Evolutionary conservation across 2,888 invertebrate species (phyloP).

Genomic region (Ellobium chinense): DNA sequence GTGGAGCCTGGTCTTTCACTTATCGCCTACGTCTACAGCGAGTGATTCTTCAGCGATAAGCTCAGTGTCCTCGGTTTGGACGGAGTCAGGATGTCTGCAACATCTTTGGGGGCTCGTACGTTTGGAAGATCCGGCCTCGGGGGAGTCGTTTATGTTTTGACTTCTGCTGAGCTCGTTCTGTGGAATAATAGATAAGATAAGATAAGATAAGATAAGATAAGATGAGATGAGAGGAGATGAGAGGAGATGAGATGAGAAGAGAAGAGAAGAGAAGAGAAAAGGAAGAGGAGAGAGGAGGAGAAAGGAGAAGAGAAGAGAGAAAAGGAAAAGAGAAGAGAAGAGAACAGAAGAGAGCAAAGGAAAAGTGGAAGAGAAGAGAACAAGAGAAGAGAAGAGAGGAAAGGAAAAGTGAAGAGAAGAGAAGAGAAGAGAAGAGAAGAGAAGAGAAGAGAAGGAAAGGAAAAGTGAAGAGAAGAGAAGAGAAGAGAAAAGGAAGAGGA

Average conservation of each 20-base stretch:
- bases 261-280: background rate
- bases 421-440: background rate
- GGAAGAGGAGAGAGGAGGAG: background rate
- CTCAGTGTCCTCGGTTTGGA: slow-evolving; percentile 4
- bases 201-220: background rate
- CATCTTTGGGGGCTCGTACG: background rate
- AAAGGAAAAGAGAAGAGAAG: background rate
- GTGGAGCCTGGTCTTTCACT: too few relatives aligned
- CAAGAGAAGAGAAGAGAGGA: slow-evolving; percentile 8
- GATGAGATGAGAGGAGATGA: background rate
- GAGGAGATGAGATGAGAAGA: background rate
- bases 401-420: background rate
- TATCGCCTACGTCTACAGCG: too few relatives aligned
- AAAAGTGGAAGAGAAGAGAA: background rate
- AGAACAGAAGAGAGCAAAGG: background rate
- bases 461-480: background rate
- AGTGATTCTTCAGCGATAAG: slow-evolving; percentile 7
- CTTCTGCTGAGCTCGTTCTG: background rate
- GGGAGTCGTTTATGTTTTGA: background rate
- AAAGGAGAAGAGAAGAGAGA: background rate
- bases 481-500: background rate
- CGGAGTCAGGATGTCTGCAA: background rate
- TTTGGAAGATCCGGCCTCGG: background rate
- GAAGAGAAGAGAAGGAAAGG: background rate
- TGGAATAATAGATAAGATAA: background rate